Base-by-base conservation (phyloP, 2,797 vertebrate species). In the Cyclopterus lumpus region DNA sequence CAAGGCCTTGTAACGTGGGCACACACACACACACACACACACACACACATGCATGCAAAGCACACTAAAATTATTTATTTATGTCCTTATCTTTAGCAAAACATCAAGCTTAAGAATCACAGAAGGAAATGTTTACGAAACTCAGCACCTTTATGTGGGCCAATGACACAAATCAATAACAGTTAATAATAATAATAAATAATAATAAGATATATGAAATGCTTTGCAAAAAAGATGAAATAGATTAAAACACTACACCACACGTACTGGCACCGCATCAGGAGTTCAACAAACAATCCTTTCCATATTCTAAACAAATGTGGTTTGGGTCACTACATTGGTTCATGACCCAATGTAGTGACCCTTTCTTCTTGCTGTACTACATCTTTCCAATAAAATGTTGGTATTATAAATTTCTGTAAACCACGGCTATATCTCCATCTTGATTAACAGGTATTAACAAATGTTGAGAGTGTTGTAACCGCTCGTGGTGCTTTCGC, bases 1-100 rank as follows among this genome's bases (percentile, higher is more conserved):
- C 90, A 93, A 92, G 82, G 60, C 74, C 55, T 46, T 88, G 90
- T 75, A 92, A 91, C 26, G 15, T 62, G 53, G 38, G 22, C 18
- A 73, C 16, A 6, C 61, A 61, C 54, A 70, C 62, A 75, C 16
- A 71, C 30, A 26, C 46, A 61, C 15, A 6, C 58, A 61, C 58
- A 71, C 30, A 26, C 38, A 59, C 16, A 6, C 61, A 62, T 55
- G 46, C 20, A 49, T 22, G 49, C 46, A 58, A 71, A 42, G n/a
- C 49, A 54, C 20, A 15, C 22, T 24, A 18, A 28, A 58, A 61
- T 79, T 10, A 65, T 85, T 73, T 75, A 87, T 86, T 82, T 64
- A 67, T 65, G 65, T 78, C 54, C 57, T 59, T 62, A 66, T 67
- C 72, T 72, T 77, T 5, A 68, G 68, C 57, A 83, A 75, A 85